phyloP scores from a whole-genome alignment of 2,797 vertebrate species.

The Todus mexicanus region DNA sequence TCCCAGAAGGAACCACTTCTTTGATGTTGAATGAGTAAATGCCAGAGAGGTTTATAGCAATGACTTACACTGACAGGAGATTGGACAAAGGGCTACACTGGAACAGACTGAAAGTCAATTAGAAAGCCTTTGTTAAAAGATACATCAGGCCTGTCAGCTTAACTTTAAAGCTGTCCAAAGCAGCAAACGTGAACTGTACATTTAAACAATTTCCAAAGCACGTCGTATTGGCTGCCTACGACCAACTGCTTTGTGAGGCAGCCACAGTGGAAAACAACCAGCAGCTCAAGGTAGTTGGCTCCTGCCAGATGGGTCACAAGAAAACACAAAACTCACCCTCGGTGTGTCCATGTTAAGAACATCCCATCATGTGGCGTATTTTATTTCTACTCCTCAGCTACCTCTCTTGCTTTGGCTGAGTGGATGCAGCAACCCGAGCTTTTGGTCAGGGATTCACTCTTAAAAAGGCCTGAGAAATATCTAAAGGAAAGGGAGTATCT shows the following conservation, averaged over 20 bases:
- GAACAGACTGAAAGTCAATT: conserved; percentile 37
- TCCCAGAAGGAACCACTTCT: conserved; percentile 11
- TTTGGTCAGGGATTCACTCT: background rate
- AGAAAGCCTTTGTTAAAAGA: conserved; percentile 31
- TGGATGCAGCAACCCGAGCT: background rate
- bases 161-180: conserved; percentile 22
- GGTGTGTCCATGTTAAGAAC: background rate
- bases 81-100: conserved; percentile 4
- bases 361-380: background rate
- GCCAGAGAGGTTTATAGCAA: background rate
- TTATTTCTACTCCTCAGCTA: background rate
- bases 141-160: background rate
- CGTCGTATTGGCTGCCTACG: background rate
- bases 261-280: background rate
- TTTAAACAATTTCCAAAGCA: background rate
- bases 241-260: background rate
- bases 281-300: background rate
- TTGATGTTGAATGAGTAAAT: background rate
- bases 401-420: background rate
- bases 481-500: background rate
- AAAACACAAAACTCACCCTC: background rate
- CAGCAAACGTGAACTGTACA: background rate
- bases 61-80: conserved; percentile 22
- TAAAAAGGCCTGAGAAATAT: background rate
- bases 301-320: background rate